These are phyloP conservation scores for Oasisia sp. DNA, from an alignment of 2,888 invertebrate genomes.

Conservation along the genomic window DNA sequence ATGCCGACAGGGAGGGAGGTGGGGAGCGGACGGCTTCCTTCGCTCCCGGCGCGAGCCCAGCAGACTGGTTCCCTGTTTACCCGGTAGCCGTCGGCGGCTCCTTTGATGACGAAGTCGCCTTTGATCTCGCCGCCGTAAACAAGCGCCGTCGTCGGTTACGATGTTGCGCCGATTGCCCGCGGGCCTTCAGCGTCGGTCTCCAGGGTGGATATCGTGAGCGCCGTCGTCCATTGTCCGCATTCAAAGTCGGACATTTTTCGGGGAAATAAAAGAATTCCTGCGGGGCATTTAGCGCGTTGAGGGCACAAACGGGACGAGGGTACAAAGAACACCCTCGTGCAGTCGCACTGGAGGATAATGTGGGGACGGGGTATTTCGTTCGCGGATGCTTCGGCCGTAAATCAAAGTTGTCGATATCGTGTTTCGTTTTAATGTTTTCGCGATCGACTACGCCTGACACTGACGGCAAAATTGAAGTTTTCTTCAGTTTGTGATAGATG, in stretches of 20 bases:
- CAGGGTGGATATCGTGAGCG: not conserved
- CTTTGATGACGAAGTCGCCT: not conserved
- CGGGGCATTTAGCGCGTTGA: not conserved
- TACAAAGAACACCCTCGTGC: not conserved
- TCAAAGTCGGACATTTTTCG: not conserved
- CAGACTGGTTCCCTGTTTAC: not conserved
- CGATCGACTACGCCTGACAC: not conserved
- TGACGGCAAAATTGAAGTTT: not conserved
- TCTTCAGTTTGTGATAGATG: not conserved
- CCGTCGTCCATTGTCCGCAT: not conserved
- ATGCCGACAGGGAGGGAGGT: not conserved
- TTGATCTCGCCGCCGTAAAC: constrained; percentile 10
- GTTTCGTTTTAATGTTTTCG: not conserved
- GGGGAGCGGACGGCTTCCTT: not conserved
- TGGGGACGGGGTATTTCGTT: not conserved
- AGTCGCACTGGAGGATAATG: not conserved
- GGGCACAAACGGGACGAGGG: not conserved
- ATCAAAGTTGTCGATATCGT: not conserved
- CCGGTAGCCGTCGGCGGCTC: not conserved
- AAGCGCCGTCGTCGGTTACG: not conserved
- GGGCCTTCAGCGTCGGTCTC: not conserved
- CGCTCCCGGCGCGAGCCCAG: not conserved
- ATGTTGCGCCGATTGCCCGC: not conserved
- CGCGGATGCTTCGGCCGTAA: not conserved
- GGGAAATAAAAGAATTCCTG: not conserved